Percentiles rank a stretch among this genome's conserved stretches.
Conservation (phyloP, 2,888 invertebrate species). For the Heterodera filipjevi region DNA sequence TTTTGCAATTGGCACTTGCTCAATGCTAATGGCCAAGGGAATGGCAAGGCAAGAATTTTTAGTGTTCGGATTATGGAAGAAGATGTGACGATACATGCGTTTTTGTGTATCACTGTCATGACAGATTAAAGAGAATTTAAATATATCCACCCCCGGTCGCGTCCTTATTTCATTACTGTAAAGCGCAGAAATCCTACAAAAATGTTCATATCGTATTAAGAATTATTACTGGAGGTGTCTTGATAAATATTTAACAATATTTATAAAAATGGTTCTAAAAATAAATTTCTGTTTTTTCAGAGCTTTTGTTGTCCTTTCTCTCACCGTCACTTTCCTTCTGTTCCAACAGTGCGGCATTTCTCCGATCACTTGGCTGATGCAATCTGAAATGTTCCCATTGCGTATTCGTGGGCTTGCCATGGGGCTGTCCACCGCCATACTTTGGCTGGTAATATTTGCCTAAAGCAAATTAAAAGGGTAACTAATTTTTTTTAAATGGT, state of each 20-base stretch:
- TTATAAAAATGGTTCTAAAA: too few relatives aligned
- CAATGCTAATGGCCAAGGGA: conserved; percentile 14
- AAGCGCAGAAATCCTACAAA: too few relatives aligned
- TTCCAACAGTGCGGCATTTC: conserved; percentile 29
- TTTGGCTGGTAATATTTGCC: conserved; percentile 29
- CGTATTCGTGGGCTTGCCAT: conserved; percentile 21
- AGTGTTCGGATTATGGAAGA: neutral
- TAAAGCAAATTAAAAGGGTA: too few relatives aligned
- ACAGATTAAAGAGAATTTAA: too few relatives aligned
- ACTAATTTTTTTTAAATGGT: too few relatives aligned
- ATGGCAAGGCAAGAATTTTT: conserved; percentile 10
- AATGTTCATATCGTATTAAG: too few relatives aligned
- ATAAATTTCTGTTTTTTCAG: neutral
- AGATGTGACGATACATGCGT: neutral
- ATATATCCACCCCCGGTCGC: too few relatives aligned
- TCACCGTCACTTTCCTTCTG: conserved; percentile 25
- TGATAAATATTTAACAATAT: too few relatives aligned
- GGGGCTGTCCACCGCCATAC: conserved; percentile 22
- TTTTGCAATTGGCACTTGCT: conserved; percentile 13
- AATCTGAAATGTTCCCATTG: conserved; percentile 27
- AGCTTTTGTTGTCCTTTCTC: conserved; percentile 17
- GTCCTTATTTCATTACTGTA: too few relatives aligned
- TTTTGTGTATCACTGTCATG: too few relatives aligned
- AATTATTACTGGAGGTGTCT: too few relatives aligned
- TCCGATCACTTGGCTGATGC: conserved; percentile 25